Evolutionary conservation across 2,888 invertebrate genomes (phyloP), one percentile per base, ranked within the genome.

Genomic region (Escarpia spicata): DNA sequence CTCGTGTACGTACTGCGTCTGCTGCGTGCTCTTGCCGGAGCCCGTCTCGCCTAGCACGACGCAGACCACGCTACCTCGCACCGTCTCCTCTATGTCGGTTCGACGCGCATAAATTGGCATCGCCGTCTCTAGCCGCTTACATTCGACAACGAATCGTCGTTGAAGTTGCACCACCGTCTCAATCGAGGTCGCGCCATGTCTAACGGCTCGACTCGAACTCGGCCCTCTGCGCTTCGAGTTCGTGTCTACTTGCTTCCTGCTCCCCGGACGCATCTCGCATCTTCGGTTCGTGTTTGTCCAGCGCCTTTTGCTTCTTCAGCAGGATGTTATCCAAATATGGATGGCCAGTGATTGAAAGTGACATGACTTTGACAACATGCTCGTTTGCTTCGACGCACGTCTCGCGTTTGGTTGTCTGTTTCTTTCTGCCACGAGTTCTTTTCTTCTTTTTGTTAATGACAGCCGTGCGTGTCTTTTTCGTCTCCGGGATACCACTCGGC

Each of bases 21-120:
- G 93, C 94, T 96, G 96, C 31, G 96, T 96, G 92, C 96, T 96
- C 93, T 96, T 96, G 1, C 96, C 96, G 0, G 96, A 96, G 8
- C 96, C 96, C 4, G 96, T 96, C 93, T 96, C 96, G 6, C 96
- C 96, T 31, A 96, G 94, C 0, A 96, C 94, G 8, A 96, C 94
- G 37, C 94, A 94, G 1, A 96, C 96, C 91, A 95, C 95, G 92
- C 96, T 95, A 8, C 94, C 89, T 37, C 90, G 92, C 0, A 96
- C 94, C 43, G 93, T 92, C 1, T 94, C 93, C 0, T 96, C 90
- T 19, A 96, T 95, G 8, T 95, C 94, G 6, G 93, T 92, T 31
- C 95, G 93, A 8, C 94, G 92, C n/a, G 95, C 95, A 93, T 96
- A 96, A 92, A 96, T 96, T 26, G 96, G 96, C 6, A 96, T 94